Conservation (phyloP, 1,140 invertebrate species). For the Xylocopa sonorina region DNA sequence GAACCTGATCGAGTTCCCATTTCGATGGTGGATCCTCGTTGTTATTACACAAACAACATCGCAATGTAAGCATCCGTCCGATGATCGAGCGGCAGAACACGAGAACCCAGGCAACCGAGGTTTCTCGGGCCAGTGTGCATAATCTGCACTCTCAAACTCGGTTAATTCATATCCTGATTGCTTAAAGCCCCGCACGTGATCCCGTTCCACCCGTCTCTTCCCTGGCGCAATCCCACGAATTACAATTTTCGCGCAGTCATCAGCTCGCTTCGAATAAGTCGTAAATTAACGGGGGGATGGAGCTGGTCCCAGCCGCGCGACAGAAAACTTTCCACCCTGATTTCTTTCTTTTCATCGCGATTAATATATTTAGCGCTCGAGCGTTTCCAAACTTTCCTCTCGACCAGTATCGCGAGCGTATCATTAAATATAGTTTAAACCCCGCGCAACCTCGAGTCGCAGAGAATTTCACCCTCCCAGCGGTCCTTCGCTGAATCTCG, state of each 20-base stretch:
- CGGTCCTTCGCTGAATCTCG: no score
- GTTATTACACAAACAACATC: constrained; percentile 7
- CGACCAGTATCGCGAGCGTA: no score
- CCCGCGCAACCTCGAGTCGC: no score
- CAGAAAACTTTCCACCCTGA: no score
- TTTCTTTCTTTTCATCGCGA: no score
- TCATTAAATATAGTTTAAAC: no score
- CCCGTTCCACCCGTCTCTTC: neutral
- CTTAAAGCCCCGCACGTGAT: no score
- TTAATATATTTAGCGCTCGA: no score
- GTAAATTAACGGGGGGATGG: no score
- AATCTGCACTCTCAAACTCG: constrained; percentile 14
- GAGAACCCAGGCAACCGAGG: neutral
- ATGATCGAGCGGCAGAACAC: neutral
- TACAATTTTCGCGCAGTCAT: neutral
- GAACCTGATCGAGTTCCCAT: neutral
- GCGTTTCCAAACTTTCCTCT: no score
- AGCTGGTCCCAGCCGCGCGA: no score
- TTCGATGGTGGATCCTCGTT: neutral
- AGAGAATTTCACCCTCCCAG: neutral
- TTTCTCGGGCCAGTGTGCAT: neutral
- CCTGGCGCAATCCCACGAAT: neutral
- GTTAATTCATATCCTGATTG: neutral
- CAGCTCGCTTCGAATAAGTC: neutral
- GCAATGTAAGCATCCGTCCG: neutral